These are phyloP conservation scores for Neolamprologus brichardi DNA, from an alignment of 2,113 vertebrate species.

Conservation along the genomic window DNA sequence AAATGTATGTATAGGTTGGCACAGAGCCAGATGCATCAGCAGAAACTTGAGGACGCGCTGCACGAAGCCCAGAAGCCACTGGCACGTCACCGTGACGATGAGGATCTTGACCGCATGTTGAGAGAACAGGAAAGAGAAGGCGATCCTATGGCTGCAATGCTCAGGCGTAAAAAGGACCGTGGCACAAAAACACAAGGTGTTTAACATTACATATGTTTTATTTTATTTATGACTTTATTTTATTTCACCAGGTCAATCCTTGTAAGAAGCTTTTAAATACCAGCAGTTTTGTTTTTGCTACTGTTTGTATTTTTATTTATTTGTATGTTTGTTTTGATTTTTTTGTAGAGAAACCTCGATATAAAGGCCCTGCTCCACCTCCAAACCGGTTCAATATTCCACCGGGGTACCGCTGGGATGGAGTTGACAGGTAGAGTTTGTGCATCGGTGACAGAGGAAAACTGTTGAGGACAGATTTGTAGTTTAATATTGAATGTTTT, in stretches of 20 bases:
- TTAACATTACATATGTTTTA: conserved; percentile 13
- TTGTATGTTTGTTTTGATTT: not conserved
- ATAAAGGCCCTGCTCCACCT: conserved; percentile 85
- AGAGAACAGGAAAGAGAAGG: conserved; percentile 90
- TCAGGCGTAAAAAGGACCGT: conserved; percentile 83
- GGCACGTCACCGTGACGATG: conserved; percentile 86
- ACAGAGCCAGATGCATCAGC: conserved; percentile 83
- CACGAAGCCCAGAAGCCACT: conserved; percentile 89
- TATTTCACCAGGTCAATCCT: not conserved
- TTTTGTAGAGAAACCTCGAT: conserved; percentile 79
- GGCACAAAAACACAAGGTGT: conserved; percentile 77
- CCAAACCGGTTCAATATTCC: conserved; percentile 89
- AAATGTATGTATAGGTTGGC: conserved; percentile 71
- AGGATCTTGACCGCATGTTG: conserved; percentile 89
- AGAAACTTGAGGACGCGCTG: conserved; percentile 83
- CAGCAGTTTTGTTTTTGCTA: not conserved
- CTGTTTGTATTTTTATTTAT: not conserved
- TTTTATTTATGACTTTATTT: not conserved
- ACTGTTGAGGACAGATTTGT: not conserved
- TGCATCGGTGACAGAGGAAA: not conserved
- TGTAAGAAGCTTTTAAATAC: not conserved
- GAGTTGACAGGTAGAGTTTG: conserved; percentile 83
- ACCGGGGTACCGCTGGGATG: conserved; percentile 96
- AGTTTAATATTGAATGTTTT: not conserved
- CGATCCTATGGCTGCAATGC: conserved; percentile 91